Percentiles rank a stretch among this genome's conserved stretches.
These are phyloP conservation scores for Enteromius anoplus DNA, from an alignment of 2,797 vertebrate genomes.

Conservation along the genomic window DNA sequence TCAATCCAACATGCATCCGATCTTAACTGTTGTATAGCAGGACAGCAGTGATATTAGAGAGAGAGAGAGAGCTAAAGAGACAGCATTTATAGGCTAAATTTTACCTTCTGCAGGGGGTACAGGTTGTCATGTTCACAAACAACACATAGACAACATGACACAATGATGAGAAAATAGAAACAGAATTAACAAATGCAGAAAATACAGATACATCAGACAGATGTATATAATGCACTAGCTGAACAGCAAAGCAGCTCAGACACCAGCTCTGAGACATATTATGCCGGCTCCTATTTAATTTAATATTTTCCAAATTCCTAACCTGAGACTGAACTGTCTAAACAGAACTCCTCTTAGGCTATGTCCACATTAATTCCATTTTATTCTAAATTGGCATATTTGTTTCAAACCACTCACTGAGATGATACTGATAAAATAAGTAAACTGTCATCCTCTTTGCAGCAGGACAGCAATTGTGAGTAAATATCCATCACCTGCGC, in stretches of 20 bases:
- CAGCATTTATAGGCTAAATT: slow-evolving; percentile 41
- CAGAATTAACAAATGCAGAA: slow-evolving; percentile 59
- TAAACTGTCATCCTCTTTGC: not conserved
- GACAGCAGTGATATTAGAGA: slow-evolving; percentile 37
- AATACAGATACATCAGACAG: slow-evolving; percentile 24
- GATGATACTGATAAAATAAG: not conserved
- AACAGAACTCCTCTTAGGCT: not conserved
- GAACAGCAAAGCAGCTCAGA: slow-evolving; percentile 26
- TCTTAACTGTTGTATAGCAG: slow-evolving; percentile 31
- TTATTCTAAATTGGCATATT: not conserved
- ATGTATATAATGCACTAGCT: slow-evolving; percentile 13
- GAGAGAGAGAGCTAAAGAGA: not conserved
- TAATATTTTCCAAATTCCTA: not conserved
- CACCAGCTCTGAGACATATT: slow-evolving; percentile 14
- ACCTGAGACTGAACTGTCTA: not conserved
- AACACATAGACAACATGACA: slow-evolving; percentile 78
- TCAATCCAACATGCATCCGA: slow-evolving; percentile 3
- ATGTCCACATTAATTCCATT: not conserved
- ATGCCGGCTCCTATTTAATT: not conserved
- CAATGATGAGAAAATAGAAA: slow-evolving; percentile 68
- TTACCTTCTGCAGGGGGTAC: slow-evolving; percentile 82
- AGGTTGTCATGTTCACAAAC: slow-evolving; percentile 79
- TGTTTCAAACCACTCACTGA: not conserved
- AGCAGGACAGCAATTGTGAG: not conserved
- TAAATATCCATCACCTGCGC: not conserved